These are phyloP conservation scores for Buathra laborator DNA, from an alignment of 2,888 invertebrate species.

Conservation along the genomic window DNA sequence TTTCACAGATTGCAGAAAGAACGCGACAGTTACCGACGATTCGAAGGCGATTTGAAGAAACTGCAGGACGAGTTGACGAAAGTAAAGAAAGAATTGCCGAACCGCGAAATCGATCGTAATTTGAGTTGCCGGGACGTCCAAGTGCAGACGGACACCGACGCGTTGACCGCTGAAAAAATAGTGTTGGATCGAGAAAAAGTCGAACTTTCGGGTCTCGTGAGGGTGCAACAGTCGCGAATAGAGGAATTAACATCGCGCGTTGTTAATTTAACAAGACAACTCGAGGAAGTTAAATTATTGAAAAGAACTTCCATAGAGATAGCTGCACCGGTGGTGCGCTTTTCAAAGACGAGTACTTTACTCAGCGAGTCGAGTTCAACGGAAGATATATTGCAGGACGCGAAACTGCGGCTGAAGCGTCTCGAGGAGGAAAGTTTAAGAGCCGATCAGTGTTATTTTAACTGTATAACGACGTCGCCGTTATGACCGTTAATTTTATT, in stretches of 20 bases:
- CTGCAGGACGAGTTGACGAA: constrained; percentile 79
- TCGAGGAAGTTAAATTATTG: constrained; percentile 78
- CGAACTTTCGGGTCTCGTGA: constrained; percentile 78
- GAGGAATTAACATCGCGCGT: constrained; percentile 80
- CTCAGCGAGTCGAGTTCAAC: constrained; percentile 83
- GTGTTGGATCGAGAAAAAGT: constrained; percentile 77
- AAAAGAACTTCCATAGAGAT: constrained; percentile 69
- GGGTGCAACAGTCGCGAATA: constrained; percentile 81
- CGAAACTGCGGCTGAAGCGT: constrained; percentile 80
- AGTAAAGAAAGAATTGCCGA: constrained; percentile 74
- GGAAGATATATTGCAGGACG: constrained; percentile 83
- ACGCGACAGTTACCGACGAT: constrained; percentile 75
- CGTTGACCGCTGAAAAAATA: constrained; percentile 73
- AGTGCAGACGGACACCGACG: constrained; percentile 79
- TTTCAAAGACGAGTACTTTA: constrained; percentile 75
- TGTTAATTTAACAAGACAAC: constrained; percentile 78
- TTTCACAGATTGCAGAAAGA: constrained; percentile 79
- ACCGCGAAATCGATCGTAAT: constrained; percentile 53
- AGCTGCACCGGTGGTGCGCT: constrained; percentile 67
- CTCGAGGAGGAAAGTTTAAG: constrained; percentile 82
- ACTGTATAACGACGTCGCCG: constrained; percentile 77
- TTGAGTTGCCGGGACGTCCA: constrained; percentile 72
- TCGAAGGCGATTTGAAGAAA: constrained; percentile 79
- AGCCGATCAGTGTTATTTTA: constrained; percentile 81
- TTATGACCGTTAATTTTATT: constrained; percentile 66